phyloP scores from a whole-genome alignment of 2,113 vertebrate genomes.

The Antechinus stuartii region DNA sequence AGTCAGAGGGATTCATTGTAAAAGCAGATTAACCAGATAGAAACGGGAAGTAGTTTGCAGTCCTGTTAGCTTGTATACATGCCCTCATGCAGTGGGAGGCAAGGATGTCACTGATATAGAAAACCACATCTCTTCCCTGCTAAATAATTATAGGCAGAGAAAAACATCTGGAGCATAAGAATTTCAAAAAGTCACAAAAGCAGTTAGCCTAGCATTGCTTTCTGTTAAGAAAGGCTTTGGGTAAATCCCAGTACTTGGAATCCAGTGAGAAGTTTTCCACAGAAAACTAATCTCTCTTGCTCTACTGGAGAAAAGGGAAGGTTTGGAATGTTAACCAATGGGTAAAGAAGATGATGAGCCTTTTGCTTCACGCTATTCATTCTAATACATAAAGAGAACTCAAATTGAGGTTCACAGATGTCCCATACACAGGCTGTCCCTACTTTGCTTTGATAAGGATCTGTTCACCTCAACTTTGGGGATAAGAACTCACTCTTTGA shows the following conservation, averaged over 20 bases:
- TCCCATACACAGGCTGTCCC: neutral
- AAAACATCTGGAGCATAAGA: conserved; percentile 54
- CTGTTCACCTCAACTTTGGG: neutral
- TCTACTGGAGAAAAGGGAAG: neutral
- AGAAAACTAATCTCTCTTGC: neutral
- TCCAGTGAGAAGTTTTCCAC: neutral
- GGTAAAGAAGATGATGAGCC: neutral
- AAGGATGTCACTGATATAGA: neutral
- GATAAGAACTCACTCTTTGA: too few species aligned
- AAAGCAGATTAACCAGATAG: conserved; percentile 57
- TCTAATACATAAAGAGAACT: neutral
- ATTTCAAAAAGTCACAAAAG: conserved; percentile 31
- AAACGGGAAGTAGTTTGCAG: conserved; percentile 15
- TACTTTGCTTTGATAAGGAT: neutral
- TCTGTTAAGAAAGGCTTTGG: neutral
- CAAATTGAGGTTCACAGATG: too few species aligned
- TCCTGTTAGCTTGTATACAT: neutral
- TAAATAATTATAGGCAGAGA: conserved; percentile 40
- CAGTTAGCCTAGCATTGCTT: neutral
- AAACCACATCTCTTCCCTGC: neutral
- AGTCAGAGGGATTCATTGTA: conserved; percentile 50
- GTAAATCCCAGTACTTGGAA: neutral
- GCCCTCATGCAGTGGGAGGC: neutral
- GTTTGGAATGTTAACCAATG: neutral
- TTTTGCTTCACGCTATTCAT: neutral